These are phyloP conservation scores for Poeciliopsis presidionis DNA, from an alignment of 2,797 vertebrate genomes.

Conservation along the genomic window DNA sequence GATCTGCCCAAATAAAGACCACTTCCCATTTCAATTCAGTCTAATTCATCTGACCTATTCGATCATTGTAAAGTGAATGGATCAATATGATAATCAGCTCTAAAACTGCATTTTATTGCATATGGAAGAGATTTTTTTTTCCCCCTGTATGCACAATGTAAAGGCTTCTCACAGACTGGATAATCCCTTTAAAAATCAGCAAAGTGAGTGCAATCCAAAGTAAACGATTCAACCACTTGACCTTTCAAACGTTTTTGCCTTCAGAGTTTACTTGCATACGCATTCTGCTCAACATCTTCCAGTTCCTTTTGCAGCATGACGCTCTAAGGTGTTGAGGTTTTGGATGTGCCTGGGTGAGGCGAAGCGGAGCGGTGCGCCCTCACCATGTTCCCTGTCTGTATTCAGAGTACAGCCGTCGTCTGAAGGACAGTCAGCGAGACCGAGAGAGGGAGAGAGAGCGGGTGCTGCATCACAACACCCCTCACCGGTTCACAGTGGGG, in stretches of 20 bases:
- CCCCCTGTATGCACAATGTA: neutral
- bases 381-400: slow-evolving; percentile 57
- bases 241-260: slow-evolving; percentile 36
- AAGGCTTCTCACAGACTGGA: slow-evolving; percentile 45
- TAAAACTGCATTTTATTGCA: neutral
- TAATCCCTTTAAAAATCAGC: slow-evolving; percentile 60
- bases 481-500: slow-evolving; percentile 95
- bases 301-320: slow-evolving; percentile 59
- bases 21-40: neutral
- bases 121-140: neutral
- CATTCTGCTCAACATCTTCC: slow-evolving; percentile 55
- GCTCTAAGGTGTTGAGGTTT: slow-evolving; percentile 33
- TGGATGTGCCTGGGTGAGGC: slow-evolving; percentile 19
- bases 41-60: neutral
- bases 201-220: slow-evolving; percentile 40
- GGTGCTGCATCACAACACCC: slow-evolving; percentile 87
- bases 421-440: slow-evolving; percentile 91
- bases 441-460: slow-evolving; percentile 71
- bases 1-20: neutral
- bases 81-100: neutral
- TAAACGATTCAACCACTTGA: slow-evolving; percentile 30
- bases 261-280: slow-evolving; percentile 53
- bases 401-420: slow-evolving; percentile 92
- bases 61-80: neutral
- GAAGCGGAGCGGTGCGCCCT: slow-evolving; percentile 24